Percentiles rank a stretch among this genome's conserved stretches.
Evolutionary conservation across 2,113 vertebrate species (phyloP).

Genomic region (Bujurquina vittata): DNA sequence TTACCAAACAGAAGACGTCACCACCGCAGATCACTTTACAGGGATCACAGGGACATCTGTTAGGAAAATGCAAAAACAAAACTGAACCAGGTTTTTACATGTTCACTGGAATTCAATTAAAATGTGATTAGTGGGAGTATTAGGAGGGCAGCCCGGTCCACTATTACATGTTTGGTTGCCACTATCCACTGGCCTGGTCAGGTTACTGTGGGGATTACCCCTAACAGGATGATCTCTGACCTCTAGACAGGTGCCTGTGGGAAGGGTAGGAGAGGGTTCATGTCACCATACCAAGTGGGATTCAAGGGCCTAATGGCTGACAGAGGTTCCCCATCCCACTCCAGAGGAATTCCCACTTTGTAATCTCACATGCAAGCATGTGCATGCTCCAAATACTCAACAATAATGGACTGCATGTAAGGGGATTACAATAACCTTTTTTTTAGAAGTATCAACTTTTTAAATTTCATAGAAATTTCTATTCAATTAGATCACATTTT

Average conservation of each 20-base stretch:
- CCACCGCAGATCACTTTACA: constrained; percentile 81
- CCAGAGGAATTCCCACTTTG: constrained; percentile 53
- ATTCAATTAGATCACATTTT: not conserved
- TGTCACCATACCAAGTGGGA: constrained; percentile 69
- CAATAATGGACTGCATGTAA: constrained; percentile 20
- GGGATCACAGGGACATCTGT: constrained; percentile 83
- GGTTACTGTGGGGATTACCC: constrained; percentile 77
- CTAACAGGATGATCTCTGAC: constrained; percentile 74
- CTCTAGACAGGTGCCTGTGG: constrained; percentile 72
- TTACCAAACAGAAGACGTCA: constrained; percentile 79
- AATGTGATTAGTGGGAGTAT: constrained; percentile 79
- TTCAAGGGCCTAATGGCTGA: constrained; percentile 51
- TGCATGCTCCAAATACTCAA: constrained; percentile 35
- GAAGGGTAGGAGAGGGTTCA: constrained; percentile 56
- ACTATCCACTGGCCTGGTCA: constrained; percentile 64
- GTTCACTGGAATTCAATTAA: constrained; percentile 81
- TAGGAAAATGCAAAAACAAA: constrained; percentile 83
- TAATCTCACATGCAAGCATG: constrained; percentile 46
- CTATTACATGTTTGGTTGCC: constrained; percentile 47
- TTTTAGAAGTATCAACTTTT: not conserved
- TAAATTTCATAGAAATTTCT: not conserved
- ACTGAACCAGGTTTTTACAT: constrained; percentile 81
- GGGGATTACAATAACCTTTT: constrained; percentile 12
- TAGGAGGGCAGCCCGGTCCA: constrained; percentile 56
- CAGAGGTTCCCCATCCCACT: constrained; percentile 48